Evolutionary conservation across 1,140 invertebrate species (phyloP).

Genomic region (Drosophila dunni): DNA sequence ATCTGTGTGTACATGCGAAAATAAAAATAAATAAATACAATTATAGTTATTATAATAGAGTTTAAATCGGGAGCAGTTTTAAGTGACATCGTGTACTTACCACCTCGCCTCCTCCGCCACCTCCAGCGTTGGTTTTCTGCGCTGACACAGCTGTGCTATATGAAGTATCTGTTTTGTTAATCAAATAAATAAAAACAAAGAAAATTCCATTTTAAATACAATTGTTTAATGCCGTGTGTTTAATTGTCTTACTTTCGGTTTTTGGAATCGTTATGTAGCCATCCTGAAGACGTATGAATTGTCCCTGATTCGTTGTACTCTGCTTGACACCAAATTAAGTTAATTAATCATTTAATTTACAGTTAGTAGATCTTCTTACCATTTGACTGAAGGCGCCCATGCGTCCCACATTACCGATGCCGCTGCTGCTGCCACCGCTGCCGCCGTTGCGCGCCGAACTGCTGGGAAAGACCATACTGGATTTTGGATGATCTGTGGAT

Average conservation of each 20-base stretch:
- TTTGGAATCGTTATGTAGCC: slow-evolving; percentile 70
- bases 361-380: slow-evolving; percentile 56
- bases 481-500: slow-evolving; percentile 49
- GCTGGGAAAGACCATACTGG: slow-evolving; percentile 58
- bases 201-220: slow-evolving; percentile 2
- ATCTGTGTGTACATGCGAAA: slow-evolving; percentile 14
- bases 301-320: slow-evolving; percentile 69
- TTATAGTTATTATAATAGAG: not conserved
- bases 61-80: not conserved
- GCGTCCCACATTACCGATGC: slow-evolving; percentile 60
- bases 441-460: slow-evolving; percentile 50
- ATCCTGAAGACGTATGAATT: slow-evolving; percentile 75
- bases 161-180: slow-evolving; percentile 59
- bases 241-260: slow-evolving; percentile 67
- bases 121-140: slow-evolving; percentile 55
- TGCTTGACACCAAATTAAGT: slow-evolving; percentile 8
- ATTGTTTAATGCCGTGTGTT: not conserved
- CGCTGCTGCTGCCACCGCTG: slow-evolving; percentile 36
- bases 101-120: slow-evolving; percentile 42
- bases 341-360: not conserved
- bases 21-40: slow-evolving; percentile 3
- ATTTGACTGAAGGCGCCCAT: slow-evolving; percentile 78
- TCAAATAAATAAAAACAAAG: slow-evolving; percentile 10
- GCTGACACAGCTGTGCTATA: slow-evolving; percentile 64
- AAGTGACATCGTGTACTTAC: slow-evolving; percentile 42